Evolutionary conservation across 2,888 invertebrate genomes (phyloP), one percentile per base, ranked within the genome.

Genomic region (Erebia ligea): DNA sequence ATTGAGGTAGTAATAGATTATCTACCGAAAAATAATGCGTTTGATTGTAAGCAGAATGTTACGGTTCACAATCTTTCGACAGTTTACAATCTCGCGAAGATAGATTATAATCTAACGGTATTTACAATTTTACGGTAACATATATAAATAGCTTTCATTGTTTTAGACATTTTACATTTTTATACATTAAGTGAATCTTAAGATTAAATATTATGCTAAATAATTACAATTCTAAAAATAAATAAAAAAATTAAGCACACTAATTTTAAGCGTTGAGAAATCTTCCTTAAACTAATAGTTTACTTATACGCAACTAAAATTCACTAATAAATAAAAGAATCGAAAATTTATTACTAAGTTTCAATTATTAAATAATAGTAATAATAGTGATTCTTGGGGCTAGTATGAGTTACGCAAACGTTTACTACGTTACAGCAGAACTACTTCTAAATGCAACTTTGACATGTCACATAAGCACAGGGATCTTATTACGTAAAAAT

Each of bases 271-370:
- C 69, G 75, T 72, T 72, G 71, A 78, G 69, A 77, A 75, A 77
- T 40, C 59, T 57, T 57, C 50, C 48, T 63, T 63, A 70, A 52
- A 19, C 62, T 70, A 57, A 57, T 58, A 68, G 19, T 45, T 68
- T 40, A 62, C 19, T 25, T 52, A 6, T 45, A 67, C 61, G 56
- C 62, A 58, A 76, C 68, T 71, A 74, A 57, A 65, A 71, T 74
- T 70, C 50, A 68, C 74, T 83, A 85, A 84, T 82, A 84, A 85
- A 84, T 85, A 79, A 80, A 70, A 19, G 17, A 40, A 59, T 64
- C 52, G n/a, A 67, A 59, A 67, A 67, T 63, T 15, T 11, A 17
- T 42, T 15, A 34, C 10, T 54, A 57, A 69, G 58, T 34, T 67
- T 45, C 45, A 45, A 45, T 45, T 45, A 34, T 34, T 34, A 62